Evolutionary conservation across 2,888 invertebrate genomes (phyloP), one percentile per base, ranked within the genome.

Genomic region (Dicroscelio sp.): DNA sequence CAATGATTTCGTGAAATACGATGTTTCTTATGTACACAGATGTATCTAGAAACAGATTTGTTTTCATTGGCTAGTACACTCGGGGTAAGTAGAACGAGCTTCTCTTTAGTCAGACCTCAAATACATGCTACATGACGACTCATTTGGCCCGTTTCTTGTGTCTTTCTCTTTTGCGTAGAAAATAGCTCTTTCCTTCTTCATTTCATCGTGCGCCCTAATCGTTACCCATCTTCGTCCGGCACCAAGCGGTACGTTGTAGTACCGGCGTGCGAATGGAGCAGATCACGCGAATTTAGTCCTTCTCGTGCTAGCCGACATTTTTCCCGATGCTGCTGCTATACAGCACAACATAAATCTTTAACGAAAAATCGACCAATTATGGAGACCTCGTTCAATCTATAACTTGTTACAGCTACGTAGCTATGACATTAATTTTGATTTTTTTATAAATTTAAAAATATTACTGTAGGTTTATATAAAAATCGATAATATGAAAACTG

Each of bases 251-350:
- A 86, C 86, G 69, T 48, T 71, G 69, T 76, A 31, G 82, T 33
- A 71, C 78, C 71, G 86, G 69, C 48, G 79, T 60, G 69, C 31
- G 86, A 86, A 79, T 71, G 60, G 43, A 86, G 48, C 86, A 86
- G 78, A 69, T 86, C 86, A 86, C 86, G 86, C 78, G 60, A 86
- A 63, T 86, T 79, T 71, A 69, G 79, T 86, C 75, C 60, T 79
- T 86, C 55, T 86, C 78, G 79, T 86, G 71, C 35, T 60, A 33
- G 33, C 30, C 43, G 55, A 33, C 79, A 71, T 65, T 86, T 60
- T 76, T 79, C 58, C 31, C 83, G 52, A 83, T 82, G 83, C 83
- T 38, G 48, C 73, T 71, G 20, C 58, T 83, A 69, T 73, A 83
- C 71, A 63, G 33, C 63, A 8, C 25, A 58, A 83, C 83, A 83